phyloP scores from a whole-genome alignment of 1,140 invertebrate species.

The Magallana angulata region DNA sequence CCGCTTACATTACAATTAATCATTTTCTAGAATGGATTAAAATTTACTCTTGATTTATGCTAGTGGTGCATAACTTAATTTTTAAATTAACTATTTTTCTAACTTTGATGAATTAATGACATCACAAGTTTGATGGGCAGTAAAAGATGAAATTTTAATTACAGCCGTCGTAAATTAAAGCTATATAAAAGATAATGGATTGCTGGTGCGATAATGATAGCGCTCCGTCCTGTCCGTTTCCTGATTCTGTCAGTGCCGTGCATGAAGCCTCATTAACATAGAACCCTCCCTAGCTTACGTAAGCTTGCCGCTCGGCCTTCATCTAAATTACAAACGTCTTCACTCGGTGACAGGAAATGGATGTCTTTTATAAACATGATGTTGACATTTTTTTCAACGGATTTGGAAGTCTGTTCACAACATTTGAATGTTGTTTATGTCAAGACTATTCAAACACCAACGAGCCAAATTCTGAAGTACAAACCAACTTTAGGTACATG shows the following conservation, averaged over 20 bases:
- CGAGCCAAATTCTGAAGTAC: neutral
- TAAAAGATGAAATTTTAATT: no score
- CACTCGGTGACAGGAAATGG: conserved; percentile 11
- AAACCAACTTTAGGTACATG: neutral
- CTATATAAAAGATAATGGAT: conserved; percentile 1
- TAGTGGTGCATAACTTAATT: no score
- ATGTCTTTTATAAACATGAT: conserved; percentile 7
- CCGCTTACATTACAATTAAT: no score
- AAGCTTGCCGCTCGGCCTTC: neutral
- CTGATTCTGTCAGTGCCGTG: neutral
- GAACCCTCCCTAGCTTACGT: neutral
- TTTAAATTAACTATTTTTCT: no score
- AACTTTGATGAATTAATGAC: no score
- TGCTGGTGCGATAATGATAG: neutral
- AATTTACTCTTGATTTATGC: no score
- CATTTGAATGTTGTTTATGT: neutral
- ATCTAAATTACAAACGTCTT: conserved; percentile 8
- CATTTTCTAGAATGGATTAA: no score
- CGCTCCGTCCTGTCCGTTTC: neutral
- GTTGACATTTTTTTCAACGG: conserved; percentile 12
- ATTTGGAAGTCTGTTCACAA: neutral
- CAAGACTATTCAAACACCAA: neutral
- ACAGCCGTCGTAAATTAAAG: no score
- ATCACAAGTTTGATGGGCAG: no score
- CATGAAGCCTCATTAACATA: neutral